Evolutionary conservation across 2,797 vertebrate species (phyloP), one percentile per base, ranked within the genome.

Genomic region (Peromyscus melanophrys): DNA sequence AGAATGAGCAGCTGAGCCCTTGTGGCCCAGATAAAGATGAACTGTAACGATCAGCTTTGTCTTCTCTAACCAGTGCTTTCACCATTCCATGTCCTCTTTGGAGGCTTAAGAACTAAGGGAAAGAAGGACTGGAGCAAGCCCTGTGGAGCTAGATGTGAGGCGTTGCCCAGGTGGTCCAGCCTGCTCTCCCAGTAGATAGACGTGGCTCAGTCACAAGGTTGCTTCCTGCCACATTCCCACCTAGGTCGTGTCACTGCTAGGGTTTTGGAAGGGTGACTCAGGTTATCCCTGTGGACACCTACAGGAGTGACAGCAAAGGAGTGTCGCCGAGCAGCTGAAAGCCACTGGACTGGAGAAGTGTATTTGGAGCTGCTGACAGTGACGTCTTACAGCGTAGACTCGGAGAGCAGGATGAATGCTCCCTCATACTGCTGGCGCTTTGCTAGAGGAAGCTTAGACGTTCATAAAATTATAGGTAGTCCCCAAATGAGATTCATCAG

Each of bases 61-160:
- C 59, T 80, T 61, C 73, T 78, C 69, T 88, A 85, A 82, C 80
- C 92, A 13, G 34, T 69, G n/a, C 31, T 94, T 85, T 82, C 73
- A 37, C 6, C 61, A 31, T 34, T 88, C 89, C 16, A 6, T 96
- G 52, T 81, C n/a, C 27, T 91, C 49, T 85, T 67, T 49, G 52
- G 67, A 96, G 61, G 17, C 65, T 92, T 63, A 69, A 82, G 13
- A 29, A 91, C 5, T 61, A 43, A 83, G n/a, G 17, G 14, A 75
- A 21, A 76, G 77, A 78, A 21, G 69, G 82, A 8, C 46, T 92
- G 84, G 1, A 61, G n/a, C 80, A 67, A 89, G 55, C 85, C 78
- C 0, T 31, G 0, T 34, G 34, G 29, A 84, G 61, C 40, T 31
- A 34, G 27, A 34, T 55, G 23, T 21, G 37, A 40, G 17, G 76